Evolutionary conservation across 2,888 invertebrate genomes (phyloP).

Genomic region (Coenonympha arcania): DNA sequence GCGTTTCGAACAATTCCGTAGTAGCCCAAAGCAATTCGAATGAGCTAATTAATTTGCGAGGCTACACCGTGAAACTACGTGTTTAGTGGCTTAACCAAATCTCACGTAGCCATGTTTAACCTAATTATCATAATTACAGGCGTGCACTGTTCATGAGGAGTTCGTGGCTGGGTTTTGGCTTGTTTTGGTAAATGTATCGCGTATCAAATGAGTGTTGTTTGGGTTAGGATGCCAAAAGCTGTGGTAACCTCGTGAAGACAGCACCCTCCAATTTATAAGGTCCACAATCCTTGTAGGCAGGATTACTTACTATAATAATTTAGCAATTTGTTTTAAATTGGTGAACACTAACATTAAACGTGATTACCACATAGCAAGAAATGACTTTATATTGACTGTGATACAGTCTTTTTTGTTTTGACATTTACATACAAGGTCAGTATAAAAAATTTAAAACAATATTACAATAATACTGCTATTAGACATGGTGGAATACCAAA

Average conservation of each 20-base stretch:
- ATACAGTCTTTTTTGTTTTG: too few relatives aligned
- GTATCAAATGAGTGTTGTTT: background rate
- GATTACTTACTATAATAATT: too few relatives aligned
- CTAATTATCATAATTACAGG: conserved; percentile 9
- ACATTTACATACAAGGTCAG: too few relatives aligned
- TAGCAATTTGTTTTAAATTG: too few relatives aligned
- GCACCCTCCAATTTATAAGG: background rate
- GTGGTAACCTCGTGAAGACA: background rate
- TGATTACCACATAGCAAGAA: too few relatives aligned
- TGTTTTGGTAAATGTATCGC: conserved; percentile 6
- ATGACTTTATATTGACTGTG: too few relatives aligned
- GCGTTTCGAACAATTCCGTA: background rate
- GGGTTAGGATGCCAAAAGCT: background rate
- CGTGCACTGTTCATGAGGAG: conserved; percentile 2
- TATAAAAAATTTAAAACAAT: too few relatives aligned
- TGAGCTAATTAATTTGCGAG: conserved; percentile 10
- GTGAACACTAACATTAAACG: too few relatives aligned
- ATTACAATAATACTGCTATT: too few relatives aligned
- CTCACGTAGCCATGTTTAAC: conserved; percentile 11
- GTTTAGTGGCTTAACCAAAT: conserved; percentile 7
- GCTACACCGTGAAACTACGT: conserved; percentile 6
- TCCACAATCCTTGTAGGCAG: too few relatives aligned
- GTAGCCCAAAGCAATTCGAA: background rate
- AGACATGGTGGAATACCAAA: too few relatives aligned
- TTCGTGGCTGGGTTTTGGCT: background rate